Evolutionary conservation across 2,888 invertebrate species (phyloP).

Genomic region (Asteroscopus sphinx): DNA sequence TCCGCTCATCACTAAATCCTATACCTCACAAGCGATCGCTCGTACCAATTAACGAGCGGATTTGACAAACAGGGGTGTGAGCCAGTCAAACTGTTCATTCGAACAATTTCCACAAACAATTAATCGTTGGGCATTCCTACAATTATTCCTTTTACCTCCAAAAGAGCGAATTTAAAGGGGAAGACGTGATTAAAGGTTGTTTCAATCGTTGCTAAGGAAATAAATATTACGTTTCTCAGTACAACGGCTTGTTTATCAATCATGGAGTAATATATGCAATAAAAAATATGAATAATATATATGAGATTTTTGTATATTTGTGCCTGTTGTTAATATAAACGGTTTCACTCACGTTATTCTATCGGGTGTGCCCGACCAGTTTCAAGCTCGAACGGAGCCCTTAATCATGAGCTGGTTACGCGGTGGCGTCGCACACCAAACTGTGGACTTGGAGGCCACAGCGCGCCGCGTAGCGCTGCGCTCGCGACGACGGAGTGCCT

Average conservation of each 20-base stretch:
- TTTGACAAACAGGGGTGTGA: conserved; percentile 70
- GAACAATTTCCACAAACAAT: conserved; percentile 63
- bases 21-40: conserved; percentile 44
- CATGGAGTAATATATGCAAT: conserved; percentile 7
- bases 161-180: conserved; percentile 38
- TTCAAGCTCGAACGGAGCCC: too few relatives aligned
- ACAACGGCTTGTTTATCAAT: not conserved
- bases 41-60: conserved; percentile 68
- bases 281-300: too few relatives aligned
- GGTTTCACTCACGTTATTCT: too few relatives aligned
- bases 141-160: conserved; percentile 52
- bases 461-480: too few relatives aligned
- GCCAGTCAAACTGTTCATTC: conserved; percentile 58
- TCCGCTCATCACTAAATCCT: conserved; percentile 2
- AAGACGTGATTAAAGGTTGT: conserved; percentile 33
- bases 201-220: conserved; percentile 19
- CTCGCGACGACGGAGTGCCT: too few relatives aligned
- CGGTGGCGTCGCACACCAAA: too few relatives aligned
- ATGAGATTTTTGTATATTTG: conserved; percentile 10
- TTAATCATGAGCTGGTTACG: too few relatives aligned
- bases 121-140: conserved; percentile 57
- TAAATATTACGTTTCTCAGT: conserved; percentile 13
- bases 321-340: not conserved
- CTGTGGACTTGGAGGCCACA: too few relatives aligned
- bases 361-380: too few relatives aligned